Evolutionary conservation across 2,113 vertebrate genomes (phyloP), one percentile per base, ranked within the genome.

Genomic region (Pteronura brasiliensis): DNA sequence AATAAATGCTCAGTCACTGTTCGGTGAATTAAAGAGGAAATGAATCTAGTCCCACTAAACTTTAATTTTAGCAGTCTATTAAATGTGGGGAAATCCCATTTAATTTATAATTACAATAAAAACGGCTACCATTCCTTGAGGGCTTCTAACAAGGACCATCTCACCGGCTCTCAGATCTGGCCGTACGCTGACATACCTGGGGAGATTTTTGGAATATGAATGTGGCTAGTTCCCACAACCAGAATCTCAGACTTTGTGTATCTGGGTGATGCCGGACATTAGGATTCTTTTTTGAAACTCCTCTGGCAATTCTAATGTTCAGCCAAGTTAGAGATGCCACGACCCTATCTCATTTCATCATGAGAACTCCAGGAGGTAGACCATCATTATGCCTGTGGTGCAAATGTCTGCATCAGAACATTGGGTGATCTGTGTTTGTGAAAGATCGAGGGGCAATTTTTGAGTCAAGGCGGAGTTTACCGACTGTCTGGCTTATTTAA

Each of bases 41-140:
- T 81, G 14, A 90, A 72, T 80, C 36, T 44, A 63, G 27, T 55
- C 63, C 31, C 52, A 85, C 11, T 36, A 90, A 93, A 47, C 25
- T 52, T 90, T 92, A 52, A 57, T 88, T 80, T 89, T 59, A 82
- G 42, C n/a, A 82, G 59, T 49, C 83, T 74, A 17, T 67, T 85
- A 84, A 69, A 76, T 57, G 36, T 10, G 15, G 39, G 44, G 29
- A 25, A 61, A 34, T 81, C 47, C 83, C 23, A 10, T 55, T 84
- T 59, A 85, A 69, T 49, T 81, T 95, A 93, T 96, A 91, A 90
- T 29, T 84, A 80, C 79, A 84, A 83, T 88, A 86, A 86, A 93
- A 44, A 2, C 15, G 86, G 34, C 59, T 82, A 21, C 65, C 82
- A 57, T 13, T 71, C 59, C 71, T 42, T 67, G 31, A 92, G 25